Conservation (phyloP, 2,888 invertebrate species). For the Chloromyia formosa region DNA sequence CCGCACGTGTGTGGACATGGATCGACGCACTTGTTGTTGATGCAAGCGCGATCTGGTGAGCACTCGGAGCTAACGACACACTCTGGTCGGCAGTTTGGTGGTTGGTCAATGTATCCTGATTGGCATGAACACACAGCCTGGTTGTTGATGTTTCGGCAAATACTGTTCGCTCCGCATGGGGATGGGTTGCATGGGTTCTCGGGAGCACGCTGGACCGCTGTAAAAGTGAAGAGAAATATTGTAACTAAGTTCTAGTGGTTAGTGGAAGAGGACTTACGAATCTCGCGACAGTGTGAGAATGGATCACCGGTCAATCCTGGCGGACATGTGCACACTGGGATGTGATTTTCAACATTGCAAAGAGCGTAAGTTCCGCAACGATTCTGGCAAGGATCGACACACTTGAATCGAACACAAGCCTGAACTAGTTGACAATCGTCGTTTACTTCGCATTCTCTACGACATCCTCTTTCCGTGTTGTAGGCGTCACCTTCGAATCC, state of each 20-base stretch:
- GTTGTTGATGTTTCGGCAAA: constrained; percentile 79
- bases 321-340: constrained; percentile 80
- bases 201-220: constrained; percentile 11
- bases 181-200: constrained; percentile 82
- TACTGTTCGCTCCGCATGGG: constrained; percentile 89
- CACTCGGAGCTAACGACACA: constrained; percentile 90
- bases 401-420: constrained; percentile 84
- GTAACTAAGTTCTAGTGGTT: not conserved
- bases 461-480: constrained; percentile 72
- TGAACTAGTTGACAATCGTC: constrained; percentile 77
- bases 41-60: constrained; percentile 80
- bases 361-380: constrained; percentile 84
- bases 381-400: constrained; percentile 84
- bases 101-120: constrained; percentile 79
- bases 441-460: constrained; percentile 80
- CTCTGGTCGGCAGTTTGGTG: constrained; percentile 84
- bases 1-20: constrained; percentile 90
- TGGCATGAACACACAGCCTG: constrained; percentile 88
- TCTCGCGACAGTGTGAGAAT: constrained; percentile 77
- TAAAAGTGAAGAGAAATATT: not conserved
- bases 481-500: constrained; percentile 87
- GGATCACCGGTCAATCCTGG: constrained; percentile 83
- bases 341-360: constrained; percentile 80
- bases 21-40: constrained; percentile 86
- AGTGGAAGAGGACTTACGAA: constrained; percentile 56